phyloP scores from a whole-genome alignment of 2,113 vertebrate genomes.

The Leiothrix lutea region DNA sequence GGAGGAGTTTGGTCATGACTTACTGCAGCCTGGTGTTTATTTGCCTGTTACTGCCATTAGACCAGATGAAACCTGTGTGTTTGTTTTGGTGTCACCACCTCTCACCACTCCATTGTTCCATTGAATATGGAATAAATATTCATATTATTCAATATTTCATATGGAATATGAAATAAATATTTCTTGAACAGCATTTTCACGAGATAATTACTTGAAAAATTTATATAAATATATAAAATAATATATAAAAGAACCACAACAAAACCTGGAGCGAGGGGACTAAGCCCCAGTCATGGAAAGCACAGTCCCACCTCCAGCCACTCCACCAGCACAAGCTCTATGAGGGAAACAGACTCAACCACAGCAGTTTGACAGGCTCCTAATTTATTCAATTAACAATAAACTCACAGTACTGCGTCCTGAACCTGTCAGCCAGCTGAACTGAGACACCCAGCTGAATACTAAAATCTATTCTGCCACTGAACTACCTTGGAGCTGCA shows the following conservation, averaged over 20 bases:
- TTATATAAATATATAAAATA: not conserved
- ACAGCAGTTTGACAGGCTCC: not conserved
- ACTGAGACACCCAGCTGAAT: not conserved
- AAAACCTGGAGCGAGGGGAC: not conserved
- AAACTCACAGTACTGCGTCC: not conserved
- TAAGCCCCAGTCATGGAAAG: not conserved
- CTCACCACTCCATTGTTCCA: not conserved
- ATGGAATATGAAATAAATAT: too few relatives aligned
- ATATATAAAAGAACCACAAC: not conserved
- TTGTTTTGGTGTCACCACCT: not conserved
- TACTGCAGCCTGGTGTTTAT: not conserved
- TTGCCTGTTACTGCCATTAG: not conserved
- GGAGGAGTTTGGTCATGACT: not conserved
- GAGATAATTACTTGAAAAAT: not conserved
- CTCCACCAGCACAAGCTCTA: not conserved
- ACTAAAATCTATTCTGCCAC: not conserved
- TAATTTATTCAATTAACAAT: conserved; percentile 1
- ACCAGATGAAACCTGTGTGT: not conserved
- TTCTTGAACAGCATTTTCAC: not conserved
- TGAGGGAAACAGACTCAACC: not conserved
- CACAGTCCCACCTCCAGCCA: not conserved
- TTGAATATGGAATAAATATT: too few relatives aligned
- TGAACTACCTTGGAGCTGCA: not conserved
- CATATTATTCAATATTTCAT: too few relatives aligned
- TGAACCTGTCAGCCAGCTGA: conserved; percentile 17